Evolutionary conservation across 2,797 vertebrate species (phyloP).

Genomic region (Petrocephalus sullivani): DNA sequence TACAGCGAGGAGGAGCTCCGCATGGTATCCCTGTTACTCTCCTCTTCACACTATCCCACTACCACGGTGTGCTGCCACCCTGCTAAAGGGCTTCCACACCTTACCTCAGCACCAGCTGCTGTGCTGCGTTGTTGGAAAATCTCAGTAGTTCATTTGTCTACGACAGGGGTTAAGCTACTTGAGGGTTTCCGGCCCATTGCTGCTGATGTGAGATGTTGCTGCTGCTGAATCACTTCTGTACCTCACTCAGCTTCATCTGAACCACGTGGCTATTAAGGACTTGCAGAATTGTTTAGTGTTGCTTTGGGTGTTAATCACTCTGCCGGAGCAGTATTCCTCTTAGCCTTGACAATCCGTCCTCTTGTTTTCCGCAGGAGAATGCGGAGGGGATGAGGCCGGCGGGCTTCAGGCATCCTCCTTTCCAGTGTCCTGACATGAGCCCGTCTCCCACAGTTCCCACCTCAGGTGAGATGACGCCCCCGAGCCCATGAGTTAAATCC

Average conservation of each 20-base stretch:
- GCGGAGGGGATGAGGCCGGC: slow-evolving; percentile 59
- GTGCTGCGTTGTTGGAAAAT: neutral
- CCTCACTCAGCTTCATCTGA: neutral
- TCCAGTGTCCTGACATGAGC: slow-evolving; percentile 66
- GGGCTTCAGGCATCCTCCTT: slow-evolving; percentile 54
- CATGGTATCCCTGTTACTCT: slow-evolving; percentile 48
- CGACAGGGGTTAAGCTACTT: neutral
- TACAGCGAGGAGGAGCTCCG: slow-evolving; percentile 59
- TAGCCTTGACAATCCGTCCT: neutral
- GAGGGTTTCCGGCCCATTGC: neutral
- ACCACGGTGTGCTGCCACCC: neutral
- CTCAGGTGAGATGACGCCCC: slow-evolving; percentile 52
- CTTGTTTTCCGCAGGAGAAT: slow-evolving; percentile 54
- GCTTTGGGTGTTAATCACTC: neutral
- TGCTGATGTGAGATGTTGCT: neutral
- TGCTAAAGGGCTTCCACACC: neutral
- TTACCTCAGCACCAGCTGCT: neutral
- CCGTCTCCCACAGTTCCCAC: slow-evolving; percentile 60
- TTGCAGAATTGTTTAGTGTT: neutral
- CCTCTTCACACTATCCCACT: neutral
- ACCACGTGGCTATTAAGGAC: neutral
- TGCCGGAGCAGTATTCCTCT: neutral
- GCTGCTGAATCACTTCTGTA: neutral
- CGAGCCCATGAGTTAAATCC: neutral
- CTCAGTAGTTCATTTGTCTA: neutral